Evolutionary conservation across 2,113 vertebrate genomes (phyloP), one percentile per base, ranked within the genome.

Genomic region (Thunnus thynnus): DNA sequence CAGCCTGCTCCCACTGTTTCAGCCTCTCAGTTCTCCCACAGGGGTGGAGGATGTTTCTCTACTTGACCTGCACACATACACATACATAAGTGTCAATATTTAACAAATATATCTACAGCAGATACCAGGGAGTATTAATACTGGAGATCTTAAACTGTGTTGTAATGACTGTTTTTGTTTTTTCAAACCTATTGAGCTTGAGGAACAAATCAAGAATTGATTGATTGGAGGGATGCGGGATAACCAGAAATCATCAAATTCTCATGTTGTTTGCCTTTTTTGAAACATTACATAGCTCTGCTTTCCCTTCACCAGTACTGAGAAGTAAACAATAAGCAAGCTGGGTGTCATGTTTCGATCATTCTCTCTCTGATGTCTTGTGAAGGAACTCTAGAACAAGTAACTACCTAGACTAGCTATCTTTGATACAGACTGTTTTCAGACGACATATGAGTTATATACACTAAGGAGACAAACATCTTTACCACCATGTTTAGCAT

Each of bases 401-500:
- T 70, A 30, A 0, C 63, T 20, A 77, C 50, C 48, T 32, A 44
- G 51, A 50, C 58, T 46, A 60, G 51, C 57, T 71, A 17, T 64
- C 65, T 69, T 74, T 87, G 80, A 84, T 87, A 82, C 62, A 20
- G 66, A 83, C 86, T 82, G 76, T 84, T 81, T 69, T 78, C 32
- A 81, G 69, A 75, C 60, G 56, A 50, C 60, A 48, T 62, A 16
- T 20, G 20, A 8, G 27, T 68, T 77, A 30, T 88, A 27, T 76
- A 77, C 54, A 84, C 57, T 69, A 62, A 64, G 20, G 70, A 85
- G 30, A 41, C 36, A 41, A 73, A 76, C 69, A 30, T 65, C 75
- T 90, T 88, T 72, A 72, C 87, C 86, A 82, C 76, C 65, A 76
- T 89, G 88, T 91, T 90, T 87, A 89, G 91, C 85, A 85, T 95